Base-by-base conservation (phyloP, 2,888 invertebrate genomes). In the Pheosia tremula region DNA sequence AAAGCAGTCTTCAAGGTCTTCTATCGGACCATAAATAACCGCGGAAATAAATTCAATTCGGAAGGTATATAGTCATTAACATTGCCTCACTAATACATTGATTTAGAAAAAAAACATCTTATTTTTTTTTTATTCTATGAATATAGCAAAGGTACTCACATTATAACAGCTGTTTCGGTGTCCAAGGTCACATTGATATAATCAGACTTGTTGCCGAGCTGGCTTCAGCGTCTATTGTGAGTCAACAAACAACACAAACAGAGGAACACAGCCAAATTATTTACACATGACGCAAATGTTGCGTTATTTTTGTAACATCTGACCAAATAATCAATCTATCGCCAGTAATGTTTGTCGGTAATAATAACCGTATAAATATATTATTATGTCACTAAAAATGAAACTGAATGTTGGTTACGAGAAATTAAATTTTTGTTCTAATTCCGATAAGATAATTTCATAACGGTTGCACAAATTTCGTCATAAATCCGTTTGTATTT, bases 251-350 rank as follows among this genome's bases (percentile, higher is more conserved):
- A 72, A 70, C 75, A 84, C 82, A 86, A 87, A 87, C 84, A 84
- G 77, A 80, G 81, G 81, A 81, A 81, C 83, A 80, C 81, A 81
- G 88, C 89, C 92, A 91, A 91, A 88, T 85, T 87, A 88, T 87
- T 87, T 83, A 80, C 73, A 72, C 13, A 69, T 91, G 92, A 91
- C 91, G 90, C 84, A 88, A 89, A 86, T 79, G 75, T 75, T 80
- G 81, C 78, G 80, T 79, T 81, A 84, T 24, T 50, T 3, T 81
- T 81, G 78, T 72, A 77, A 76, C 88, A 89, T 85, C 85, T 89
- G 87, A 80, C 77, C 76, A 84, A 88, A 88, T 83, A 85, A 75
- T 64, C 67, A 61, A 58, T 56, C 60, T 56, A 41, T 59, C 56
- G 39, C 13, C 55, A 56, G 24, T 56, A 47, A 24, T 24, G 24